Base-by-base conservation (phyloP, 2,113 vertebrate genomes). In the Macrotus californicus region DNA sequence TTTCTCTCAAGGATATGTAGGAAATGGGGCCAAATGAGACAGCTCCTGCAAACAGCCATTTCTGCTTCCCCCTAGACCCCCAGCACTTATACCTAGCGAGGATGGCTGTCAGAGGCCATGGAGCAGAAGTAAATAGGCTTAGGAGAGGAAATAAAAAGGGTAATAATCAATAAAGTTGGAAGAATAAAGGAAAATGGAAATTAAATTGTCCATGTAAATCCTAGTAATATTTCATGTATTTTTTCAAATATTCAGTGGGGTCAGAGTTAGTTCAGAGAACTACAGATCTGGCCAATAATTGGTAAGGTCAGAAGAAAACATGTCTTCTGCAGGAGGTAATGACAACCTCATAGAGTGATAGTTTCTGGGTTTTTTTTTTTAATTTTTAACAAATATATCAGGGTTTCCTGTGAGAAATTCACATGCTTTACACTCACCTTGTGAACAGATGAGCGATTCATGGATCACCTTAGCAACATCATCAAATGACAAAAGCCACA, bases 11-110 rank as follows among this genome's bases (percentile, higher is more conserved):
- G 54, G 21, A 46, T 87, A 70, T 7, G 9, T 48, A 56, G 90
- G 41, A 89, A 85, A 81, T 79, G 48, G 72, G 66, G n/a, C 66
- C 83, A 94, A 92, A 94, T 50, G 31, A 85, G 46, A 69, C 41
- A 15, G n/a, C 41, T 87, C 66, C 72, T 66, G 34, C 31, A 59
- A 64, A 81, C 0, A 67, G 54, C 50, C 61, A 91, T 67, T 72
- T 91, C 39, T 46, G 34, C 56, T 81, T 3, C 48, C 41, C 34
- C 76, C 16, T 81, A 41, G 21, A 79, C 66, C 8, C 34, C 41
- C 29, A 82, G 6, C 50, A 56, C 64, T 75, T 76, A 3, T 77
- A 11, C 22, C 56, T 69, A 29, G 6, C 31, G n/a, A 89, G 24
- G 9, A 64, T 31, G 87, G 19, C 36, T 95, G 39, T 92, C 93